These are phyloP conservation scores for Crossaster papposus DNA, from an alignment of 53 echinoderm and acorn worm genomes.

Conservation along the genomic window DNA sequence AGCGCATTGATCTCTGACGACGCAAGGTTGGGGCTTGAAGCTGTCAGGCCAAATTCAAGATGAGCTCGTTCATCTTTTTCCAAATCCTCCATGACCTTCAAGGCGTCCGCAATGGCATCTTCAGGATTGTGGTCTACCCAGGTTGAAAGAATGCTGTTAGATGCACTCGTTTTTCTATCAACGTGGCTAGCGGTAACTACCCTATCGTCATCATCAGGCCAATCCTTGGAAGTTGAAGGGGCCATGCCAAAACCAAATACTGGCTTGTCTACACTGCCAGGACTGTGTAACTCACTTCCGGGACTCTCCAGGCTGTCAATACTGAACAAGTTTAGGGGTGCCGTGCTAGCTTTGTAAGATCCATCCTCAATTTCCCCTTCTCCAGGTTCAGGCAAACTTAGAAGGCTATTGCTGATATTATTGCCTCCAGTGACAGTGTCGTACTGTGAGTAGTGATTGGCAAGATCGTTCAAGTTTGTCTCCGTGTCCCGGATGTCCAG, in stretches of 20 bases:
- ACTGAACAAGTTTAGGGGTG: slow-evolving; percentile 86
- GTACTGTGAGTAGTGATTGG: slow-evolving; percentile 77
- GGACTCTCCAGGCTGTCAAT: slow-evolving; percentile 85
- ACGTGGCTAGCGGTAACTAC: neutral
- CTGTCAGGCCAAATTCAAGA: neutral
- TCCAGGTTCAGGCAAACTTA: slow-evolving; percentile 4
- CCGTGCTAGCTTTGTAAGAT: slow-evolving; percentile 4
- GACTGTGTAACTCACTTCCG: slow-evolving; percentile 59
- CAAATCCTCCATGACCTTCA: slow-evolving; percentile 77
- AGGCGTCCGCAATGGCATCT: slow-evolving; percentile 75
- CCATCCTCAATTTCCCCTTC: neutral
- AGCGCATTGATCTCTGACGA: neutral
- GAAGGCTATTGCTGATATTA: slow-evolving; percentile 21
- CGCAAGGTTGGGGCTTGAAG: neutral
- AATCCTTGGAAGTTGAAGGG: slow-evolving; percentile 12
- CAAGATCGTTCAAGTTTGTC: slow-evolving; percentile 84
- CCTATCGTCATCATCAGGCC: neutral
- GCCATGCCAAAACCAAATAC: slow-evolving; percentile 64
- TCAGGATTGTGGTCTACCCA: slow-evolving; percentile 63
- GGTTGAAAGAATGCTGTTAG: slow-evolving; percentile 1
- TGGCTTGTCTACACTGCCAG: slow-evolving; percentile 62
- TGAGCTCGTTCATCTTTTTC: slow-evolving; percentile 46
- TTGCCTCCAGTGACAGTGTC: slow-evolving; percentile 8
- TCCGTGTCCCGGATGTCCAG: slow-evolving; percentile 63
- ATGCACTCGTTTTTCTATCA: neutral